Conservation (phyloP, 2,113 vertebrate species). For the Gallinago media region DNA sequence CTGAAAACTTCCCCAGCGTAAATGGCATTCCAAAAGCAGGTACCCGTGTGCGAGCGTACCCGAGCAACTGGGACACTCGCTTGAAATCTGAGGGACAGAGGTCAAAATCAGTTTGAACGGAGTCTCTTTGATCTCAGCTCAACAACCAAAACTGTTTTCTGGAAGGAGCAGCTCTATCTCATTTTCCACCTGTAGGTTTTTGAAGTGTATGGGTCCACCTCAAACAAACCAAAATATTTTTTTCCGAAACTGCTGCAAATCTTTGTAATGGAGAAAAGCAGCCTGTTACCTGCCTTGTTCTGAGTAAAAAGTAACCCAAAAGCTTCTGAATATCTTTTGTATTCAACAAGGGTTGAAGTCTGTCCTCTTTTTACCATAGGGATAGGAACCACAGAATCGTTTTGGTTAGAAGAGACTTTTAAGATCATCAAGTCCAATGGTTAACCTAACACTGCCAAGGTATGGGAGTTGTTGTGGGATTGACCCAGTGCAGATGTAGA, state of each 20-base stretch:
- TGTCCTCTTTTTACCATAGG: neutral
- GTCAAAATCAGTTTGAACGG: neutral
- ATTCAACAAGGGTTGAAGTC: neutral
- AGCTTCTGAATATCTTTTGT: neutral
- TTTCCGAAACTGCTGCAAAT: neutral
- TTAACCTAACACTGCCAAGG: neutral
- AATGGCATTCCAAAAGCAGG: neutral
- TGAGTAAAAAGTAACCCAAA: neutral
- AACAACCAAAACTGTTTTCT: neutral
- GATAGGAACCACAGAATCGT: neutral
- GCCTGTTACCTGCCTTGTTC: neutral
- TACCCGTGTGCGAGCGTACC: fast-evolving
- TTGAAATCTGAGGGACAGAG: neutral
- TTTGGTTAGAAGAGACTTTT: neutral
- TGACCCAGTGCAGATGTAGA: neutral
- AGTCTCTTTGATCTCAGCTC: neutral
- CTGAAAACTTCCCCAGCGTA: neutral
- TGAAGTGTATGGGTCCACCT: neutral
- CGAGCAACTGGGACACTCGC: neutral
- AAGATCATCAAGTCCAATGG: neutral
- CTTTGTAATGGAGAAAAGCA: neutral
- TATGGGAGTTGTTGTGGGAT: neutral
- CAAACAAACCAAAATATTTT: neutral
- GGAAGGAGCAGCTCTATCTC: neutral
- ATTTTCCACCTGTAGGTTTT: neutral